Base-by-base conservation (phyloP, 2,797 vertebrate species). In the Aldrovandia affinis region DNA sequence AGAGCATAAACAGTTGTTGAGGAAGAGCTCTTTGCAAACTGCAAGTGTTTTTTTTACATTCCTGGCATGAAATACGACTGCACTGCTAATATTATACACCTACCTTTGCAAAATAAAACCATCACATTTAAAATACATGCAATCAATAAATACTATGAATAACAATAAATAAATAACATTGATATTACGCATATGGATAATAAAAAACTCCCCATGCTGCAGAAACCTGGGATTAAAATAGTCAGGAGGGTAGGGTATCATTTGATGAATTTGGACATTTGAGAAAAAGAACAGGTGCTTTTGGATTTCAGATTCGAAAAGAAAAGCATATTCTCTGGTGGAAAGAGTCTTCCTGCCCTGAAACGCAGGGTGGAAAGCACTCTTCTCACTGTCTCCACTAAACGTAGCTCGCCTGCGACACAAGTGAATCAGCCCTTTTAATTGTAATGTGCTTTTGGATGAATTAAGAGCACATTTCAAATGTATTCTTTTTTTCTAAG, bases 361-460 rank as follows among this genome's bases (percentile, higher is more conserved):
- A 44, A 39, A 75, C 70, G 22, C 22, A 9, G 18, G 28, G 33
- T 28, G 39, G 39, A 2, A 12, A 8, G 10, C 75, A 47, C 9
- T 28, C 42, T 44, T 20, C 73, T n/a, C 44, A 68, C 33, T 52
- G 44, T 83, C 50, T 44, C 54, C 75, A 70, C 30, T 85, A 83
- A 81, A 44, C 33, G 61, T 80, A 70, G 33, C 54, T 80, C 65
- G 44, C 70, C 30, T 44, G 1, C n/a, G 22, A 81, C 63, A 70
- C 28, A 18, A 65, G 42, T 70, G 83, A 89, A 85, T 61, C 44
- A 84, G 78, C 83, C n/a, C 55, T n/a, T 44, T 42, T 15, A 30
- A 0, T 55, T 36, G 42, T 57, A 55, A 79, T 25, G 63, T 83
- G 54, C 77, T 57, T 39, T 65, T 84, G 1, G 39, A 39, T 18